Base-by-base conservation (phyloP, 2,888 invertebrate genomes). In the Priocnemis perturbator region DNA sequence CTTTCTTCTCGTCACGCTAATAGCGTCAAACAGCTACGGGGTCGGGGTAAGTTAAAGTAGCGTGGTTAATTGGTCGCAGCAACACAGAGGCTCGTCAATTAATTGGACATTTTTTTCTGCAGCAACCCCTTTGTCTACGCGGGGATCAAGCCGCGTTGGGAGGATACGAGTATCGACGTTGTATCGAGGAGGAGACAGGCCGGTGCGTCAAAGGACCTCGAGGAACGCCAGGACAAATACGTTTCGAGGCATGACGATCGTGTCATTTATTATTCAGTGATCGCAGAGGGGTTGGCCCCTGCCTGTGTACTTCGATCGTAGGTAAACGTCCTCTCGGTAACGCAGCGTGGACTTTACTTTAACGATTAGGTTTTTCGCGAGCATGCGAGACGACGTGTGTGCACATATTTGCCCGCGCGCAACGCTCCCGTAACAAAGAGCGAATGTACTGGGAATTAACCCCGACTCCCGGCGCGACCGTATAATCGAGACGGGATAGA, bases 261-360 rank as follows among this genome's bases (percentile, higher is more conserved):
- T 11, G 68, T 60, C 67, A 79, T 79, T 78, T 77, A 79, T 79
- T 79, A 79, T 79, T 79, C 79, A 79, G 56, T 61, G 73, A 64
- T 67, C 69, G 61, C 71, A 73, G 77, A 76, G 77, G 78, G 78
- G 74, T 73, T 69, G 11, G 71, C 73, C 70, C 73, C 70, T 67
- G 20, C 61, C 59, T 23, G 77, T 67, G 71, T 62, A 67, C 67
- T 72, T 75, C 79, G 78, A 78, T 78, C 78, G 77, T 68, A 68
- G 78, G 78, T 77, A 79, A 79, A 79, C 78, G 74, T 78, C 63
- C 71, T 71, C 58, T 52, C 1, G 14, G 68, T 67, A 65, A 69
- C 71, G 77, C 77, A 77, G 73, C 71, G 71, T 69, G 74, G 68
- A 71, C 78, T 78, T 79, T 77, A 79, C 79, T 77, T 78, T 78